phyloP scores from a whole-genome alignment of 2,797 vertebrate genomes.

The Martes flavigula region DNA sequence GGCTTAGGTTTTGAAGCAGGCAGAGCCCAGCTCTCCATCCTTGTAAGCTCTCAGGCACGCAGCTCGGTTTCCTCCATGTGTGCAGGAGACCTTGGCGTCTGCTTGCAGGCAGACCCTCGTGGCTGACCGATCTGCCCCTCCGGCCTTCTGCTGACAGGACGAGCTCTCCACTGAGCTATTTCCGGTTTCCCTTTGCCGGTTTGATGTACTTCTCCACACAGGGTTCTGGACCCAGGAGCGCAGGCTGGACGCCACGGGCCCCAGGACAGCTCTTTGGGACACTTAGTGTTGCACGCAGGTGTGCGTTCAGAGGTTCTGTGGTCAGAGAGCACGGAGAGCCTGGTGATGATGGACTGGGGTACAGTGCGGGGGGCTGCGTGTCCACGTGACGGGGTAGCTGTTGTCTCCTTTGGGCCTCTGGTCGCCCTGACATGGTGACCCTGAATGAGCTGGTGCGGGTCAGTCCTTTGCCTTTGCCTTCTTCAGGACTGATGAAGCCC shows the following conservation, averaged over 20 bases:
- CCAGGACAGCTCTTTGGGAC: not conserved
- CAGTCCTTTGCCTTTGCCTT: not conserved
- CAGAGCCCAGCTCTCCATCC: accelerated
- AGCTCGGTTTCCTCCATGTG: not conserved
- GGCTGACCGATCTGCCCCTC: not conserved
- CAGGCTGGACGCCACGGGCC: not conserved
- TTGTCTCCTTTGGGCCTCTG: not conserved
- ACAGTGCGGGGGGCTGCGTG: not conserved
- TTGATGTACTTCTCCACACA: not conserved
- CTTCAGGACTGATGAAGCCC: slow-evolving; percentile 93
- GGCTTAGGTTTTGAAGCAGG: not conserved
- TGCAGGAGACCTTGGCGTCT: accelerated
- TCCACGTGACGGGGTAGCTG: accelerated
- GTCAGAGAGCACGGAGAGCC: not conserved
- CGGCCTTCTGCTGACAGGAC: accelerated
- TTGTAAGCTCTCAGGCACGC: accelerated
- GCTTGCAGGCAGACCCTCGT: accelerated
- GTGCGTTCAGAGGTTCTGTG: not conserved
- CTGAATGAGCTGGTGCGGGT: not conserved
- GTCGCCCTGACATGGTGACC: not conserved
- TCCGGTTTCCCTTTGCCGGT: not conserved
- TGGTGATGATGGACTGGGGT: accelerated
- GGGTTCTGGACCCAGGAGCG: not conserved
- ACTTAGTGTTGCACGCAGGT: accelerated
- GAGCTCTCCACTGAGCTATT: too few relatives aligned